Percentiles rank a stretch among this genome's conserved stretches.
These are phyloP conservation scores for Cyanoderma ruficeps DNA, from an alignment of 2,113 vertebrate genomes.

Conservation along the genomic window DNA sequence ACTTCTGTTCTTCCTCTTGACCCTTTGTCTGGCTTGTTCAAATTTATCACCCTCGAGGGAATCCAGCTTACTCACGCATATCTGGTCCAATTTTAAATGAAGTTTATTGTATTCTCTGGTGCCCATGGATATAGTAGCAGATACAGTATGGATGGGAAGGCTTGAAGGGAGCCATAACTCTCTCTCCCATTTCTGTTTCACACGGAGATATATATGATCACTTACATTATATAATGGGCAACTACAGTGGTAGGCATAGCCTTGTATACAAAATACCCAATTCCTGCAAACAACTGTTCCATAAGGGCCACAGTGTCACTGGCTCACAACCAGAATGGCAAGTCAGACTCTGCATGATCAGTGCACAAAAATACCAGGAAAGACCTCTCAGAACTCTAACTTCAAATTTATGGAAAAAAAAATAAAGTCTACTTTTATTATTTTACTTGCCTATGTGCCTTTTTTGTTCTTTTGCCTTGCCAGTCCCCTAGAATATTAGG, in stretches of 20 bases:
- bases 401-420: neutral
- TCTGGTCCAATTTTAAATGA: neutral
- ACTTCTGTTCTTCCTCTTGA: neutral
- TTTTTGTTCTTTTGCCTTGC: neutral
- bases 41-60: neutral
- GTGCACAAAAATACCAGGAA: neutral
- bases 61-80: neutral
- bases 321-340: neutral
- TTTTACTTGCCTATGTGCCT: accelerated
- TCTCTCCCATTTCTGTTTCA: neutral
- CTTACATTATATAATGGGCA: neutral
- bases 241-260: neutral
- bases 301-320: neutral
- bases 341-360: neutral
- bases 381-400: neutral
- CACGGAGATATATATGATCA: accelerated
- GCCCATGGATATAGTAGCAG: neutral
- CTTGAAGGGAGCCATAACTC: neutral
- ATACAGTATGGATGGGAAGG: neutral
- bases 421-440: neutral
- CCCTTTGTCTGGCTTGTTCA: neutral
- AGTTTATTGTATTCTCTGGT: neutral
- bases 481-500: neutral
- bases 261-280: neutral
- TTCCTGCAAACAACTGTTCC: neutral